Percentiles rank a stretch among this genome's conserved stretches.
These are phyloP conservation scores for Nomada ferruginata DNA, from an alignment of 2,888 invertebrate genomes.

Conservation along the genomic window DNA sequence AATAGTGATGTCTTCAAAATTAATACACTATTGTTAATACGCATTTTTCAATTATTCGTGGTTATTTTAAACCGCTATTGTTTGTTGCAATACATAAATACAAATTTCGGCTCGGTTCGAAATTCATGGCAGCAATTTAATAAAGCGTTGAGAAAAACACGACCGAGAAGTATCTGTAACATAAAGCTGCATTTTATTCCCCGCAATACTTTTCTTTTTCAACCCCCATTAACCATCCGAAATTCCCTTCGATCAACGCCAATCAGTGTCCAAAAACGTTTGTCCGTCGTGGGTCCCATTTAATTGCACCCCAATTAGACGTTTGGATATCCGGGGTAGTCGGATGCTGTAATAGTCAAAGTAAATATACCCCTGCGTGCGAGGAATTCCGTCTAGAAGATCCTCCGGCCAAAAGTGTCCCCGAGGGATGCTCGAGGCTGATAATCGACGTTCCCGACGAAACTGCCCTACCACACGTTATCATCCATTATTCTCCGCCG, in stretches of 20 bases:
- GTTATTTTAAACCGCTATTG: too few species aligned
- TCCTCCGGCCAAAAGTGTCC: constrained; percentile 43
- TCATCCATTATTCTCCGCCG: constrained; percentile 64
- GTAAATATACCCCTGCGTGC: constrained; percentile 2
- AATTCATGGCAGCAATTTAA: too few species aligned
- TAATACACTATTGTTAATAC: too few species aligned
- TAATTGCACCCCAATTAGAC: constrained; percentile 8
- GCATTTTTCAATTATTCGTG: too few species aligned
- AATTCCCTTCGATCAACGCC: neutral
- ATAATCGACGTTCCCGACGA: constrained; percentile 61
- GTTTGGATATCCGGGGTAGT: neutral
- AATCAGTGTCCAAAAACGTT: neutral
- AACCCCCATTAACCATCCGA: neutral
- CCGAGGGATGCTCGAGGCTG: constrained; percentile 56
- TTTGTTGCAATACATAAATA: too few species aligned
- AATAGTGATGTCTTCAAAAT: too few species aligned
- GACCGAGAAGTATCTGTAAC: too few species aligned
- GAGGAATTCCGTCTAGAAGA: constrained; percentile 41
- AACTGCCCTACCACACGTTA: constrained; percentile 73
- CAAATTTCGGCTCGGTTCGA: too few species aligned
- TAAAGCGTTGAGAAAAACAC: too few species aligned
- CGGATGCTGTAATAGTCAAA: too few species aligned
- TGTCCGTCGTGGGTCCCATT: neutral
- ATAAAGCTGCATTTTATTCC: too few species aligned
- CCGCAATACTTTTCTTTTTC: too few species aligned